Base-by-base conservation (phyloP, 2,113 vertebrate genomes). In the Coracopsis vasa region DNA sequence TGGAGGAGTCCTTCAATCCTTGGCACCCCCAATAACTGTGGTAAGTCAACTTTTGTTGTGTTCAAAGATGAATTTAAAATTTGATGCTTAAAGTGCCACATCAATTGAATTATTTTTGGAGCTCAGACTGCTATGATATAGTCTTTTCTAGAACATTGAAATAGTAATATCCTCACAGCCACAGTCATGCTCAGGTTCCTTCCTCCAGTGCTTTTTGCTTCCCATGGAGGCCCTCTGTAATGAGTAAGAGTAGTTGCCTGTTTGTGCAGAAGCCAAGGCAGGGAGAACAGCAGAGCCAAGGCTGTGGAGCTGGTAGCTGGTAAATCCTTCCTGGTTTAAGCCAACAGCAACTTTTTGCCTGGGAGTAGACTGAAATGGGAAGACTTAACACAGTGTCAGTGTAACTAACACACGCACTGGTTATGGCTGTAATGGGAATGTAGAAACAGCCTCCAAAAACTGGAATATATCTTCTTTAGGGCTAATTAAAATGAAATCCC, bases 1-100 rank as follows among this genome's bases (percentile, higher is more conserved):
- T 0, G 11, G 1, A 23, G 27, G 41, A 45, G 17, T 41, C 71
- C 35, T 35, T 16, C 27, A 48, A 24, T 18, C 24, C 24, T 16
- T 39, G 41, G 17, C 33, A 23, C 2, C 11, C 62, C 66, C 35
- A 47, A 4, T 6, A 61, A 37, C 16, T 21, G 7, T 13, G 14
- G 3, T 25, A 61, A 10, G 17, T 39, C 58, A 13, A 23, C 28
- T 42, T 58, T 6, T 28, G 10, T 48, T 1, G 4, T 11, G 13
- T 25, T 37, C 58, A 78, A 75, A 61, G 44, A 14, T 28, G 21
- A 37, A 31, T 19, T 13, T 48, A 69, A 60, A 18, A 12, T 27
- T 16, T 24, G 56, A 41, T 35, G 42, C 10, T 21, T 4, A 33
- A 45, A 87, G 28, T 31, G 28, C 7, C 64, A 13, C 0, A 4